Evolutionary conservation across 2,113 vertebrate species (phyloP).

Genomic region (Alexandromys fortis): DNA sequence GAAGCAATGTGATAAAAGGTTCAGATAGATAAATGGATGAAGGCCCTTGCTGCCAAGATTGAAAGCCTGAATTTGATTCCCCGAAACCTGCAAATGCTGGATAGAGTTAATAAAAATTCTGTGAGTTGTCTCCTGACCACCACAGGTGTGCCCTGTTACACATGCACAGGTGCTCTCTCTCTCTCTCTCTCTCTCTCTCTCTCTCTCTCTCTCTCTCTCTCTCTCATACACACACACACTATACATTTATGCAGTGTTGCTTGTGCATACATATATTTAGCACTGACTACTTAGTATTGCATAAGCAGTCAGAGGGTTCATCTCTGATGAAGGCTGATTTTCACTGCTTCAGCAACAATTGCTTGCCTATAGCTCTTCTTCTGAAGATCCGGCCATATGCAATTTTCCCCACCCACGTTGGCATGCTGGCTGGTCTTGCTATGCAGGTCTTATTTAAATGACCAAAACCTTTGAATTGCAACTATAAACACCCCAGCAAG

Average conservation of each 20-base stretch:
- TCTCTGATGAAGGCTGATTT: background rate
- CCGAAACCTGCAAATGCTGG: background rate
- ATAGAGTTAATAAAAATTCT: background rate
- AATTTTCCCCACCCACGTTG: background rate
- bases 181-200: too few relatives aligned
- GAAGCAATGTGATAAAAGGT: background rate
- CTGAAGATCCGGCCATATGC: background rate
- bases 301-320: background rate
- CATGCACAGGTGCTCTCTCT: too few relatives aligned
- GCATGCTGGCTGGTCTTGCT: background rate
- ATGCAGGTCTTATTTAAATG: background rate
- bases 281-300: background rate
- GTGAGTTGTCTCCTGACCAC: background rate
- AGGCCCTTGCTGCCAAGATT: background rate
- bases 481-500: background rate
- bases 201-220: too few relatives aligned
- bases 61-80: background rate
- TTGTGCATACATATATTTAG: background rate
- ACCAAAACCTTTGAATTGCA: background rate
- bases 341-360: background rate
- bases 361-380: background rate
- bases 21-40: background rate
- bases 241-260: background rate
- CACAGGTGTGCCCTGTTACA: background rate
- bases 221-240: background rate